These are phyloP conservation scores for Scleropages formosus DNA, from an alignment of 2,797 vertebrate species.

Conservation along the genomic window DNA sequence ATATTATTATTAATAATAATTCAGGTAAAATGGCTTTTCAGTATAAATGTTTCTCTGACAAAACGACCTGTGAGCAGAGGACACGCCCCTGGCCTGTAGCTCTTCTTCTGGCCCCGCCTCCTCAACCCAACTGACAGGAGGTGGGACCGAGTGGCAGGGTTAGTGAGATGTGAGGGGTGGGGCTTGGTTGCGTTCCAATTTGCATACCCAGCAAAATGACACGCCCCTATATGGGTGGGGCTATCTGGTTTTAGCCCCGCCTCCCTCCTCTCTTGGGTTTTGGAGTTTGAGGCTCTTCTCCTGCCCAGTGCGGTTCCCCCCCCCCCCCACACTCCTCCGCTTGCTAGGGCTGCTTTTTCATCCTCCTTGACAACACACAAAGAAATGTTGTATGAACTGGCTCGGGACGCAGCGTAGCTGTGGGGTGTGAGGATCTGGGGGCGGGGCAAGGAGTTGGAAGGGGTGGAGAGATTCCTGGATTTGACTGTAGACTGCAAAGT, in stretches of 20 bases:
- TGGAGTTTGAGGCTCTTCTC: not conserved
- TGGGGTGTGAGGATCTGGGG: constrained; percentile 31
- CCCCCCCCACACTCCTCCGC: not conserved
- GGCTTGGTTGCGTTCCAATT: no score
- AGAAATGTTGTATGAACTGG: constrained; percentile 1
- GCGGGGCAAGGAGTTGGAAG: constrained; percentile 37
- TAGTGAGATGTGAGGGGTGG: no score
- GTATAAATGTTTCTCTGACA: not conserved
- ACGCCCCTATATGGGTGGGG: no score
- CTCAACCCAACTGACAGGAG: no score
- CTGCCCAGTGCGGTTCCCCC: not conserved
- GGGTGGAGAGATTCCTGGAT: not conserved
- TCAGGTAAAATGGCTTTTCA: not conserved
- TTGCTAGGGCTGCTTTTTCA: constrained; percentile 4
- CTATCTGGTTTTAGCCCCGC: no score
- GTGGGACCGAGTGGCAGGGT: no score
- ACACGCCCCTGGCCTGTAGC: no score
- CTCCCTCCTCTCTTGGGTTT: no score
- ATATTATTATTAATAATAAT: no score
- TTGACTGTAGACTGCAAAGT: constrained; percentile 36
- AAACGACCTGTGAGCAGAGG: no score
- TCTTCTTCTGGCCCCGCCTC: no score
- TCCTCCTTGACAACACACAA: not conserved
- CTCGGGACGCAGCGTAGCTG: not conserved
- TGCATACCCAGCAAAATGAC: no score